phyloP scores from a whole-genome alignment of 35 echinoderm and acorn worm species.

The Lytechinus pictus region DNA sequence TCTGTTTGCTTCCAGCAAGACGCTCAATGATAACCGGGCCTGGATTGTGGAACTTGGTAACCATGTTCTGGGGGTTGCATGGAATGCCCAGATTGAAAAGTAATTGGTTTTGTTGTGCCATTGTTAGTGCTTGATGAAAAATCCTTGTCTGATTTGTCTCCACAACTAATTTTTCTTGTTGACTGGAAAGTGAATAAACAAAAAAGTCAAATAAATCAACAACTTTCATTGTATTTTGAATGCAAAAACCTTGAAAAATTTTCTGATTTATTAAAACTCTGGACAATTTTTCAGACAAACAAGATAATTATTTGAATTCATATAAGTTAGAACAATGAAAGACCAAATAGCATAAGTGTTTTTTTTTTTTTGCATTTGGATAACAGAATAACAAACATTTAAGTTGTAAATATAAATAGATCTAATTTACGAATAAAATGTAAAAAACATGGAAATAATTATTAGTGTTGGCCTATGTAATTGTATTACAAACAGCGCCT shows the following conservation, averaged over 20 bases:
- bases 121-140: background rate
- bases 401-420: no score
- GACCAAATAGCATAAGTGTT: no score
- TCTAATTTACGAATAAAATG: no score
- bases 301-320: no score
- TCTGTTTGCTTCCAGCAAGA: background rate
- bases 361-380: no score
- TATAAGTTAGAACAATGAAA: no score
- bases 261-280: background rate
- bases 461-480: no score
- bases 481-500: no score
- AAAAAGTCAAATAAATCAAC: background rate
- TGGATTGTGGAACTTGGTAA: conserved; percentile 45
- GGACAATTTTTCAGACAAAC: no score
- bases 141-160: background rate
- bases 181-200: background rate
- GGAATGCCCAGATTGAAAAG: conserved; percentile 39
- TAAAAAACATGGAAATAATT: no score
- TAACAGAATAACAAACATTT: no score
- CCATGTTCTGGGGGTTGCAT: conserved; percentile 26
- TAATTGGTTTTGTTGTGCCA: conserved; percentile 32
- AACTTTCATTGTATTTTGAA: background rate
- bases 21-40: conserved; percentile 41
- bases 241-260: background rate
- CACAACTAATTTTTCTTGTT: background rate